phyloP scores from a whole-genome alignment of 2,888 invertebrate species.

The Coremacera marginata region DNA sequence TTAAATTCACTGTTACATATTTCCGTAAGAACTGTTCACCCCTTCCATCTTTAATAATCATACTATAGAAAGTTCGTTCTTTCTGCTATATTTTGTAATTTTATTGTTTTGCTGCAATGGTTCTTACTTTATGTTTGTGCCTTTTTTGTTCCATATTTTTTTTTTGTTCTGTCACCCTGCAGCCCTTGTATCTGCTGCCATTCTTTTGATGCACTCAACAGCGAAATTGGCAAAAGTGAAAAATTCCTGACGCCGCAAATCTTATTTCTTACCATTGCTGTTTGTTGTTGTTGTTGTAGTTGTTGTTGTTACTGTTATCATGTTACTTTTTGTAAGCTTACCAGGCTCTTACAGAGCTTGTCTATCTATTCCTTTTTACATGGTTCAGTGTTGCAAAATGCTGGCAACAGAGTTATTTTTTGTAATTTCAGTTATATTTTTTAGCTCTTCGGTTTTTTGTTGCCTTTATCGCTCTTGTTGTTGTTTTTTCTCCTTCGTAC shows the following conservation, averaged over 20 bases:
- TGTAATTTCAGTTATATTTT: background rate
- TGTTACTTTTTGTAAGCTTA: constrained; percentile 11
- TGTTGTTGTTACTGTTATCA: constrained; percentile 25
- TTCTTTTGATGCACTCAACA: constrained; percentile 27
- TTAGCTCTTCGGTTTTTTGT: background rate
- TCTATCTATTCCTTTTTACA: no score
- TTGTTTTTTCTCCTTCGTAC: no score
- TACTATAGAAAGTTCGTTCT: no score
- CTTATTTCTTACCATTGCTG: constrained; percentile 10
- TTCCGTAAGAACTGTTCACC: no score
- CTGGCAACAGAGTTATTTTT: background rate
- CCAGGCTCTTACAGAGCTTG: background rate
- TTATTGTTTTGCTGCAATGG: background rate
- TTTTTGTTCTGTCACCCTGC: background rate
- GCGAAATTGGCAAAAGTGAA: constrained; percentile 31
- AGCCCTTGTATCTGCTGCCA: background rate
- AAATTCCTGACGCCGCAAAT: constrained; percentile 29
- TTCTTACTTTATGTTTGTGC: background rate
- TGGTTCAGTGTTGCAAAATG: background rate
- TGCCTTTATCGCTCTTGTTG: background rate
- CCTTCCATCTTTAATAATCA: no score
- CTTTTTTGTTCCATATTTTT: background rate
- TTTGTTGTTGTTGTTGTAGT: constrained; percentile 9
- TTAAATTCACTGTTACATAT: no score
- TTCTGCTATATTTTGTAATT: background rate